Percentiles rank a stretch among this genome's conserved stretches.
These are phyloP conservation scores for Melanotaenia boesemani DNA, from an alignment of 2,797 vertebrate species.

Conservation along the genomic window DNA sequence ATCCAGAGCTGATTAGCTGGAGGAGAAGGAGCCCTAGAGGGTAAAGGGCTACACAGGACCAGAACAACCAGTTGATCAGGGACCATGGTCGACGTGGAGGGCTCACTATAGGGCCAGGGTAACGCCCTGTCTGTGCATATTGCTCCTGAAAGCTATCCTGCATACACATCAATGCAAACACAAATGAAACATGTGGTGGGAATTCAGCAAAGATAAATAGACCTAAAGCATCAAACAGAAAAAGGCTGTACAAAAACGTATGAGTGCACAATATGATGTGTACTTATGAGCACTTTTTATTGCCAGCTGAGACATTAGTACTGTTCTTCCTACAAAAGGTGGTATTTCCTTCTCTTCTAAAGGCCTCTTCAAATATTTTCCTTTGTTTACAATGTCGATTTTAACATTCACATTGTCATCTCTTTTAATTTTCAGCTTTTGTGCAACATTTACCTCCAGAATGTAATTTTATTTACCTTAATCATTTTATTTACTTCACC, in stretches of 20 bases:
- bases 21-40: slow-evolving; percentile 87
- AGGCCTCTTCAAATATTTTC: no score
- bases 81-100: slow-evolving; percentile 86
- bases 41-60: slow-evolving; percentile 89
- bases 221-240: neutral
- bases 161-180: slow-evolving; percentile 10
- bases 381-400: no score
- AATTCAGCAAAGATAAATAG: no score
- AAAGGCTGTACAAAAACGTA: neutral
- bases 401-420: no score
- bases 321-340: no score
- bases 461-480: no score
- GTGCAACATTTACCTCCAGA: no score
- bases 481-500: no score
- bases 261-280: neutral
- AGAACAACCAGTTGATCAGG: slow-evolving; percentile 93
- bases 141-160: slow-evolving; percentile 94
- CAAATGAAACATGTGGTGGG: neutral
- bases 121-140: slow-evolving; percentile 87
- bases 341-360: no score
- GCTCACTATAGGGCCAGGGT: slow-evolving; percentile 81
- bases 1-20: slow-evolving; percentile 88
- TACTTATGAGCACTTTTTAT: neutral
- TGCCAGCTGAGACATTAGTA: no score
- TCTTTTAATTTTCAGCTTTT: no score